Percentiles rank a stretch among this genome's conserved stretches.
Evolutionary conservation across 2,113 vertebrate species (phyloP).

Genomic region (Hippocampus comes): DNA sequence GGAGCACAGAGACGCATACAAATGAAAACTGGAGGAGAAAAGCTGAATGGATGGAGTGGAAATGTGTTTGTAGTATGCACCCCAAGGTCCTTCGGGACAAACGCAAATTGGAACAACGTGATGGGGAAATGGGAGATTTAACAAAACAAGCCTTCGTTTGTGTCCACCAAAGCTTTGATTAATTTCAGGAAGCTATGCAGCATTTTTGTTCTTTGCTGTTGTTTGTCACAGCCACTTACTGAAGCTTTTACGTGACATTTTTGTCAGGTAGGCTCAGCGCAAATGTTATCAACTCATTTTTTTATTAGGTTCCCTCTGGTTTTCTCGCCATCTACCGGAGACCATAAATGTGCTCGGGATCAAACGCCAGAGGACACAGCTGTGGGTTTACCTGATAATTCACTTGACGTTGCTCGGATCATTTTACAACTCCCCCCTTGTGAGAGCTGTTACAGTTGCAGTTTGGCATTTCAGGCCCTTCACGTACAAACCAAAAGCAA

Average conservation of each 20-base stretch:
- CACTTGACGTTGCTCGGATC: not conserved
- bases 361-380: not conserved
- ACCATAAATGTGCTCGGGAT: not conserved
- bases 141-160: constrained; percentile 55
- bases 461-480: not conserved
- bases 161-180: constrained; percentile 33
- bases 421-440: not conserved
- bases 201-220: not conserved
- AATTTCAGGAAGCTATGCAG: constrained; percentile 1
- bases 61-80: constrained; percentile 68
- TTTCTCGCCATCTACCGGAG: not conserved
- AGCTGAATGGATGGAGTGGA: not conserved
- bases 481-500: not conserved
- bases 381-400: not conserved
- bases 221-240: not conserved
- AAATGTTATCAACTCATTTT: not conserved
- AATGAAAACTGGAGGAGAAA: not conserved
- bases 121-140: constrained; percentile 62
- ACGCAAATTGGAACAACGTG: constrained; percentile 72
- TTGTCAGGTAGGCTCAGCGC: no score
- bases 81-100: constrained; percentile 59
- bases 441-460: not conserved
- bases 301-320: not conserved
- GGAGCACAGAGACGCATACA: not conserved
- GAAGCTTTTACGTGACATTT: not conserved